phyloP scores from a whole-genome alignment of 2,888 invertebrate genomes.

The Hybos culiciformis region DNA sequence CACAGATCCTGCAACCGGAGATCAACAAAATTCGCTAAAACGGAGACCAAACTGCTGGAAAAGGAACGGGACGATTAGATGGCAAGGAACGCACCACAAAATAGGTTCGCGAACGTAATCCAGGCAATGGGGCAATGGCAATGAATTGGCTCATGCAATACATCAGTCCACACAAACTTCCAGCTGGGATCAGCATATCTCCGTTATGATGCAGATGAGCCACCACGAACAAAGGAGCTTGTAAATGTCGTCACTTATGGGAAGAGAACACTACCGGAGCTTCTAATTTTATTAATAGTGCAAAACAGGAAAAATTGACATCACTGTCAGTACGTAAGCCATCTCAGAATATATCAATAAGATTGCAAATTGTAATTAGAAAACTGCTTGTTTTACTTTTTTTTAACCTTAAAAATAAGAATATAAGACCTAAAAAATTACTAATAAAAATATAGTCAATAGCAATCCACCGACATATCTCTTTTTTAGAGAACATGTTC shows the following conservation, averaged over 20 bases:
- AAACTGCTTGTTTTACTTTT: too few relatives aligned
- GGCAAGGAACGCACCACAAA: slow-evolving; percentile 7
- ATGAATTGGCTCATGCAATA: too few relatives aligned
- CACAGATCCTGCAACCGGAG: too few relatives aligned
- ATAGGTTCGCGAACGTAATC: background rate
- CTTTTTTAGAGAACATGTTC: too few relatives aligned
- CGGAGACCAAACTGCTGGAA: slow-evolving; percentile 3
- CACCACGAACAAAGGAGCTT: background rate
- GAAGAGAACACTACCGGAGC: background rate
- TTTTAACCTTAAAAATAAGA: too few relatives aligned
- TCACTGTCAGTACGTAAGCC: background rate
- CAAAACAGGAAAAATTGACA: background rate
- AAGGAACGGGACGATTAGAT: slow-evolving; percentile 7
- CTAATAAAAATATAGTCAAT: too few relatives aligned
- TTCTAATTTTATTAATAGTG: too few relatives aligned
- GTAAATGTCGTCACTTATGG: background rate
- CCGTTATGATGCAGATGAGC: background rate
- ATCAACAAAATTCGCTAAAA: too few relatives aligned
- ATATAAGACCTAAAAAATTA: too few relatives aligned
- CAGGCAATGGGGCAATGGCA: background rate
- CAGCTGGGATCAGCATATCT: background rate
- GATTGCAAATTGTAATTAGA: too few relatives aligned
- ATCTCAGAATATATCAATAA: background rate
- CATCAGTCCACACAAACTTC: background rate
- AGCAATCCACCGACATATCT: too few relatives aligned